Base-by-base conservation (phyloP, 2,113 vertebrate species). In the Otocyon megalotis region DNA sequence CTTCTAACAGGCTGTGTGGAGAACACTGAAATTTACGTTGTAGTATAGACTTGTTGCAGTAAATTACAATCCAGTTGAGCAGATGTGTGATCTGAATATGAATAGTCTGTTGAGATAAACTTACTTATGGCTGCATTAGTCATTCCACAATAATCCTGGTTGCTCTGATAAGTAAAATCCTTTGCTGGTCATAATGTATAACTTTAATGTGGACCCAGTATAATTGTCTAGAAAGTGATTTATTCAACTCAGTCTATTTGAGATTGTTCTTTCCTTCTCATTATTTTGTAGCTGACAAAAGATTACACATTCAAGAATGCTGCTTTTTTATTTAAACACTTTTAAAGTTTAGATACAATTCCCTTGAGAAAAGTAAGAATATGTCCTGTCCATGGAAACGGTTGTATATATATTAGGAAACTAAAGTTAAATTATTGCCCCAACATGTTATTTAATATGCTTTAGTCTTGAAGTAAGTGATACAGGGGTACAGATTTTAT, bases 391-490 rank as follows among this genome's bases (percentile, higher is more conserved):
- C n/a, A 94, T 93, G 19, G 37, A 93, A 90, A 74, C 88, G 26
- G 17, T 87, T 96, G 1, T 95, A 2, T 90, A 62, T 93, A 80
- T 94, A 94, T 95, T 95, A 96, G 58, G 35, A 96, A 96, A 92
- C 50, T 95, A 74, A 96, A 54, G 79, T 90, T 76, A 91, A 97
- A 71, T 93, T 93, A 87, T 62, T 97, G 35, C 11, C 93, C 53
- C 58, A 93, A 3, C 16, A 65, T 82, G 15, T 28, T 95, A n/a
- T 93, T 93, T 96, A 97, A 95, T 97, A 85, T 91, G 15, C 62
- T 93, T 94, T 97, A 22, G 32, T 94, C 88, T 95, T 93, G 8
- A 83, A 93, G 82, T 97, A 90, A 86, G 32, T 96, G 13, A 85
- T n/a, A n/a, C 16, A 69, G 30, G 4, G 53, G 28, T 4, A 90